Evolutionary conservation across 2,888 invertebrate genomes (phyloP), one percentile per base, ranked within the genome.

Genomic region (Pterobdella sp.): DNA sequence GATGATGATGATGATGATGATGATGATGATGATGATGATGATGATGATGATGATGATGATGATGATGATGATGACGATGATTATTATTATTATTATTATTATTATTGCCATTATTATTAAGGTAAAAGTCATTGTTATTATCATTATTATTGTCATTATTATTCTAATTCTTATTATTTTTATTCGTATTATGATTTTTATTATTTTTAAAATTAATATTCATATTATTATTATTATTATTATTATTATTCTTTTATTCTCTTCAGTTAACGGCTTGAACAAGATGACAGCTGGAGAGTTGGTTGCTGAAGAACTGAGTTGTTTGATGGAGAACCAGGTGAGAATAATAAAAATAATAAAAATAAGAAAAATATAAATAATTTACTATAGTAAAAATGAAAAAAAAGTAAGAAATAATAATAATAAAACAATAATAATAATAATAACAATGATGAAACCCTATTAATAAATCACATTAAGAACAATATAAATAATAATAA

Each of bases 251-350:
- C 7, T 42, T 18, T 42, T 18, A 7, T 14, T 42, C 10, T 14
- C 31, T 18, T 35, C 71, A 71, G 71, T 42, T 22, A 31, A 69
- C 2, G 74, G 74, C 14, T 68, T 75, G 67, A 70, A 64, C 36
- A 72, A 65, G 64, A 60, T 73, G 18, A 66, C 71, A 18, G 74
- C 77, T 0, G 76, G 74, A 7, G 75, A 77, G 34, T 35, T 68
- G 37, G 60, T 76, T 29, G 73, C 74, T 1, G 74, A 74, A 31
- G 77, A 76, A 37, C 74, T 75, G 66, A 76, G 74, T 52, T 37
- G 36, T 64, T 52, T 75, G 42, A 42, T 60, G 52, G 65, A 69
- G 1, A 74, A 76, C 49, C 35, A 72, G 35, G 60, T 56, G 60
- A 56, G 4, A 56, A 56, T 7, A n/a, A 56, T 22, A 26, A 56